These are phyloP conservation scores for Sialia sialis DNA, from an alignment of 2,113 vertebrate species.

Conservation along the genomic window DNA sequence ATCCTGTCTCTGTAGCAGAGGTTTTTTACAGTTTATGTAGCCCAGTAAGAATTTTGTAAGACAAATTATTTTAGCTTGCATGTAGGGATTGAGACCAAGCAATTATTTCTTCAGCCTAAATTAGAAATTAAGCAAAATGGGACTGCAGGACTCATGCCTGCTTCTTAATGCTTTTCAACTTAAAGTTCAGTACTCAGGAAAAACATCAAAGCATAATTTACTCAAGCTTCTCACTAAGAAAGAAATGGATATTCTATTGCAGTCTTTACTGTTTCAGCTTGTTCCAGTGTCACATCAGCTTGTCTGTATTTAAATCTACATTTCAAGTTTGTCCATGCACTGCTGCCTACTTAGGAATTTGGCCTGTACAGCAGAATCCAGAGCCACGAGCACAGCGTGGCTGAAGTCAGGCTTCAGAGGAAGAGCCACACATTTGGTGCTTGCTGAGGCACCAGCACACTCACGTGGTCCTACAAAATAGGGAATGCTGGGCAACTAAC, in stretches of 20 bases:
- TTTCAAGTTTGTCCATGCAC: not conserved
- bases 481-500: not conserved
- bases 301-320: not conserved
- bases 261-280: not conserved
- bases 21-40: not conserved
- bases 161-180: not conserved
- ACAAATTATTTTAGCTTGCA: not conserved
- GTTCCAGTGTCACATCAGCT: not conserved
- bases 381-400: accelerated
- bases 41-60: not conserved
- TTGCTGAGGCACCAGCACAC: not conserved
- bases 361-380: not conserved
- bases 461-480: not conserved
- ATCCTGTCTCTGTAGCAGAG: not conserved
- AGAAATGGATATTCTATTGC: not conserved
- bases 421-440: accelerated
- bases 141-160: not conserved
- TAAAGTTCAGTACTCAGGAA: not conserved
- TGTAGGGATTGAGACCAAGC: not conserved
- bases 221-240: not conserved
- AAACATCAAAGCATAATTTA: not conserved
- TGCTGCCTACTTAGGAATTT: not conserved
- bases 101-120: not conserved
- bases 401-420: not conserved
- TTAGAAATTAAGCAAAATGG: not conserved